phyloP scores from a whole-genome alignment of 2,888 invertebrate species.

The Abrostola triplasia region DNA sequence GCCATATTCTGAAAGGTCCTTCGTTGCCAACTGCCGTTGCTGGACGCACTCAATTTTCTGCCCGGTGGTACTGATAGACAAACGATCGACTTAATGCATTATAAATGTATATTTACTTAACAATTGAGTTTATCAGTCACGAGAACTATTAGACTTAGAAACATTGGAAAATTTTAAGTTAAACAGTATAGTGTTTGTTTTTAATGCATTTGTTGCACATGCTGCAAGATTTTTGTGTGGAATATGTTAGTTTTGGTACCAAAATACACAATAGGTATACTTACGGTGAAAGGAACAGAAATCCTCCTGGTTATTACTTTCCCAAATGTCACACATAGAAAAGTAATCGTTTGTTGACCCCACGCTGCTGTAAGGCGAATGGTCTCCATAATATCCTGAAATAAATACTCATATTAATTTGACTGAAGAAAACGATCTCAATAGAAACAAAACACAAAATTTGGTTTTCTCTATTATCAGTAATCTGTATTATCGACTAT shows the following conservation, averaged over 20 bases:
- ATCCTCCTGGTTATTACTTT: constrained; percentile 72
- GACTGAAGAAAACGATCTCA: too few species aligned
- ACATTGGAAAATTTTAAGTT: constrained; percentile 6
- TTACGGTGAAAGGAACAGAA: constrained; percentile 75
- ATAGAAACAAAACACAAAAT: neutral
- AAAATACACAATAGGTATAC: constrained; percentile 43
- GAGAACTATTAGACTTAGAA: constrained; percentile 1
- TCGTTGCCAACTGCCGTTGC: constrained; percentile 88
- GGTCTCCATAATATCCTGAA: constrained; percentile 82
- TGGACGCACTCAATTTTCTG: constrained; percentile 81
- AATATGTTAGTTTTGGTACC: too few species aligned
- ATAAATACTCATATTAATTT: constrained; percentile 18
- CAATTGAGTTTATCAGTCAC: constrained; percentile 11
- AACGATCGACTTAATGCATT: constrained; percentile 49
- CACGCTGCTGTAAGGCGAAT: constrained; percentile 83
- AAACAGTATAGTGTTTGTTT: constrained; percentile 4
- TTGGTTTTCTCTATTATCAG: neutral
- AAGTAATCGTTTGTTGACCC: constrained; percentile 81
- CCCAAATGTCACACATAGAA: constrained; percentile 80
- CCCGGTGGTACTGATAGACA: constrained; percentile 76
- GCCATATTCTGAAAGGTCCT: constrained; percentile 88
- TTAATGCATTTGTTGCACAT: neutral
- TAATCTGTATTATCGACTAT: neutral
- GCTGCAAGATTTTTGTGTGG: too few species aligned
- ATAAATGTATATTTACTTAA: neutral